Base-by-base conservation (phyloP, 2,113 vertebrate genomes). In the Aleadryas rufinucha region DNA sequence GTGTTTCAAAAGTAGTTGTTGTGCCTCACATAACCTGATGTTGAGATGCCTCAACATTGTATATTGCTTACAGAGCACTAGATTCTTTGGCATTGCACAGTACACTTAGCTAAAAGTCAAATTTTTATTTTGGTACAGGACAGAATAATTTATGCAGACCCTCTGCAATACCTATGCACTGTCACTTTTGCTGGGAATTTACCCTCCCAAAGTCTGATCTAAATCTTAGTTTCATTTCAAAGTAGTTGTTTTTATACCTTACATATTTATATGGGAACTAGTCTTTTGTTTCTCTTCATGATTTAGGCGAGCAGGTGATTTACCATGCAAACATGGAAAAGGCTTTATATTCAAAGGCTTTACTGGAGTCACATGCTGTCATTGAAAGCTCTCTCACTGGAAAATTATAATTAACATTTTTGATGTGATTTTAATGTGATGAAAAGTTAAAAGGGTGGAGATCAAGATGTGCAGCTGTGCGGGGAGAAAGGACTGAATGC, bases 291-390 rank as follows among this genome's bases (percentile, higher is more conserved):
- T 96, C 76, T 75, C 50, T 78, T 95, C 59, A 81, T 95, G 89
- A 95, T 97, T 95, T 95, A 97, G 94, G 84, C 96, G 96, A 87
- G 20, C 60, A 80, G 64, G 26, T 6, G 27, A 87, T 57, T 92
- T 88, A 84, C 64, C 70, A 47, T 91, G 47, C 79, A 72, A 72
- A 87, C 70, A 57, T 87, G 78, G 76, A 82, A 89, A 71, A 89
- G 30, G 50, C 42, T 91, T 88, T 74, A 37, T 90, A 84, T 93
- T 93, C 77, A 83, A 82, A 70, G 68, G 39, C 68, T 91, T 92
- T 70, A 30, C 42, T 88, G 59, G 54, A 80, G 54, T 92, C 92
- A 56, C 12, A 4, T 76, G 72, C 65, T 79, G 17, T 64, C 77
- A 33, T 37, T 89, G 54, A 77, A 87, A 87, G 26, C 45, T 65